Evolutionary conservation across 2,888 invertebrate species (phyloP), one percentile per base, ranked within the genome.

Genomic region (Serripes groenlandicus): DNA sequence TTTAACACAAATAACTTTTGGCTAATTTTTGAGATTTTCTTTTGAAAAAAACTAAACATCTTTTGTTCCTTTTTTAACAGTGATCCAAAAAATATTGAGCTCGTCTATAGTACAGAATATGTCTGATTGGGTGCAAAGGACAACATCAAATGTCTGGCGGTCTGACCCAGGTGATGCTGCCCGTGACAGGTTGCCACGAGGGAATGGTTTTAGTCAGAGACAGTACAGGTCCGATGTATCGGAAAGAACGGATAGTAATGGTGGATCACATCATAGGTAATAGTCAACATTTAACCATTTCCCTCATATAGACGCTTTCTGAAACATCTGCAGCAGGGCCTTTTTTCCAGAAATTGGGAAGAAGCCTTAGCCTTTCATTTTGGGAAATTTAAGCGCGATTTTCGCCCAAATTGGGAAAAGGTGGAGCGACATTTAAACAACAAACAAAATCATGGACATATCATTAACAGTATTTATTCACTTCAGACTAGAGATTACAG

Each of bases 41-140:
- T 42, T 42, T 42, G 11, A 42, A 42, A 18, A 42, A 42, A 11
- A 42, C 18, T 42, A 11, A 11, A 9, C 42, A 42, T 11, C 11
- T 42, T 18, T 11, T n/a, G n/a, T n/a, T n/a, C n/a, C n/a, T 60
- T 78, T 37, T 23, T 21, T 75, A 74, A 28, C 54, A 78, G 77
- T 66, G 15, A 72, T 83, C 37, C 4, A n/a, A 32, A 71, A 72
- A 18, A 34, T 83, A 21, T 71, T 83, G 21, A 75, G 28, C 21
- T 72, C 54, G 23, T 30, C 52, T 26, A 26, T 71, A n/a, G 54
- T 83, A 32, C 76, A 86, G 74, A 88, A 79, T 78, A 91, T 91
- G 91, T 86, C 91, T 1, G 88, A 90, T 60, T 90, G 91, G 91
- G 88, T 91, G 0, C 87, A 85, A 32, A 83, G 78, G 64, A 90